These are phyloP conservation scores for Globodera rostochiensis DNA, from an alignment of 1,140 invertebrate genomes.

Conservation along the genomic window DNA sequence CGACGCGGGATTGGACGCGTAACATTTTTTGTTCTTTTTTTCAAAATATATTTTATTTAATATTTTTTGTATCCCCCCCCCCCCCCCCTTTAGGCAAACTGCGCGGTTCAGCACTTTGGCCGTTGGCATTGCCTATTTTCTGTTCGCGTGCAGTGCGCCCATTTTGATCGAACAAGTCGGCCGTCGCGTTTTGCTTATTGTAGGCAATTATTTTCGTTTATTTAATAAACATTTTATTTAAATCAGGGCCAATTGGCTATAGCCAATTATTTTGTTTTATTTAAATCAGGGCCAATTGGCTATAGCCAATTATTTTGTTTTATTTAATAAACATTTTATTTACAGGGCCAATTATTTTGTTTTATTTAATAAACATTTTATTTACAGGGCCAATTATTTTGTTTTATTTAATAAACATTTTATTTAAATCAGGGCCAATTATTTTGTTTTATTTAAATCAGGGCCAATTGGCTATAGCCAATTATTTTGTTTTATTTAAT, in stretches of 20 bases:
- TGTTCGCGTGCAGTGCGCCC: constrained; percentile 60
- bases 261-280: too few relatives aligned
- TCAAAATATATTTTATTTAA: constrained; percentile 12
- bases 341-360: too few relatives aligned
- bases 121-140: constrained; percentile 62
- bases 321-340: too few relatives aligned
- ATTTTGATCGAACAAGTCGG: constrained; percentile 60
- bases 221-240: background rate
- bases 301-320: too few relatives aligned
- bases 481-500: too few relatives aligned
- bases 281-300: constrained; percentile 41
- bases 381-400: too few relatives aligned
- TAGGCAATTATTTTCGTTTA: constrained; percentile 8
- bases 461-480: too few relatives aligned
- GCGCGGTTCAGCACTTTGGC: constrained; percentile 60
- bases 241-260: constrained; percentile 43
- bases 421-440: too few relatives aligned
- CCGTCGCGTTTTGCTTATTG: constrained; percentile 53
- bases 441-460: too few relatives aligned
- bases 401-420: too few relatives aligned
- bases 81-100: constrained; percentile 39
- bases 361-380: too few relatives aligned
- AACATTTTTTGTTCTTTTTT: constrained; percentile 6
- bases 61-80: background rate
- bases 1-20: constrained; percentile 55